Conservation (phyloP, 2,113 vertebrate species). For the Istiophorus platypterus region DNA sequence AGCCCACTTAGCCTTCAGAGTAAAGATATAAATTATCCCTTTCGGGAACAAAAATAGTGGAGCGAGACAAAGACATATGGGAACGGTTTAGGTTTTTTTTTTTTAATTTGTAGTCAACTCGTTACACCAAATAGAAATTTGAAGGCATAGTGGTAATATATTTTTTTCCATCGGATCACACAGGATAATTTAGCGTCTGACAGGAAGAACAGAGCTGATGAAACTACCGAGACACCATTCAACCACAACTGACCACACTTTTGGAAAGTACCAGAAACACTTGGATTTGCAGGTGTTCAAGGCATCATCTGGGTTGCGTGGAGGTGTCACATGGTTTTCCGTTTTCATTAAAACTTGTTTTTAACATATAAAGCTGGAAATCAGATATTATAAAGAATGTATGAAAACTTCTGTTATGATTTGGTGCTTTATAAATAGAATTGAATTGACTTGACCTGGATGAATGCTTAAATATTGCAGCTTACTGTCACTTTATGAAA, state of each 20-base stretch:
- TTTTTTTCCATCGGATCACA: not conserved
- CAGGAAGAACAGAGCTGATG: not conserved
- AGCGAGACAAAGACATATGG: not conserved
- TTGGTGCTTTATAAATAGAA: too few relatives aligned
- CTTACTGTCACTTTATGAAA: not conserved
- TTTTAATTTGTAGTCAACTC: conserved; percentile 15
- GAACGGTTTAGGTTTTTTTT: conserved; percentile 8
- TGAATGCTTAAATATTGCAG: not conserved
- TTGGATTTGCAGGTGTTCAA: not conserved
- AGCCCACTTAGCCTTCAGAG: conserved; percentile 27
- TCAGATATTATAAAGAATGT: too few relatives aligned
- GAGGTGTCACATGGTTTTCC: not conserved
- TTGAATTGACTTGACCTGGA: too few relatives aligned
- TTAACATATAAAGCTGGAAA: not conserved
- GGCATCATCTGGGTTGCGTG: not conserved
- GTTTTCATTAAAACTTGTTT: not conserved
- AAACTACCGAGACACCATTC: not conserved
- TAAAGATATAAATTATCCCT: not conserved
- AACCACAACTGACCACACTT: not conserved
- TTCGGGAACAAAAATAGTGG: conserved; percentile 12
- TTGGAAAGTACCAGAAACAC: conserved; percentile 5
- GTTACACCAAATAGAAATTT: conserved; percentile 2
- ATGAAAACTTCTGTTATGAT: too few relatives aligned
- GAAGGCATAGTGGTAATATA: not conserved
- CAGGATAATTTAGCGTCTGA: not conserved